phyloP scores from a whole-genome alignment of 2,888 invertebrate species.

The Trissolcus japonicus region DNA sequence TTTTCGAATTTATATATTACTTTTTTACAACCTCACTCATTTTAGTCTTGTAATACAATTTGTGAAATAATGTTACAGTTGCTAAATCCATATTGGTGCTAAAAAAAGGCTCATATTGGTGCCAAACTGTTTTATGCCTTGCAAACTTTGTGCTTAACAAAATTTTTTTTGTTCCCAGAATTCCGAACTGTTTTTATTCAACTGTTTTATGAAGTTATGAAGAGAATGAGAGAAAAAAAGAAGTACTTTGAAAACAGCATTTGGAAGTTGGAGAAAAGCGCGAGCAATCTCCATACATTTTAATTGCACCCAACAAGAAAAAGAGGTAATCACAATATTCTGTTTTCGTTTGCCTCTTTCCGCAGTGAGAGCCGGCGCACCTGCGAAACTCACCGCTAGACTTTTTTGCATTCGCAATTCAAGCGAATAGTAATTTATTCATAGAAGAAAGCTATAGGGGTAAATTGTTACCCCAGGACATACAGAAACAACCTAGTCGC shows the following conservation, averaged over 20 bases:
- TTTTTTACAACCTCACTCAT: too few species aligned
- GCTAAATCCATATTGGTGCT: too few species aligned
- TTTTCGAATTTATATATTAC: too few species aligned
- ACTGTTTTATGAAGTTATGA: too few species aligned
- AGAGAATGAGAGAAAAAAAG: too few species aligned
- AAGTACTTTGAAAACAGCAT: slow-evolving; percentile 1
- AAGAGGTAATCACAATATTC: slow-evolving; percentile 13
- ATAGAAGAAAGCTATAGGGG: slow-evolving; percentile 59
- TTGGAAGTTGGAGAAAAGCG: slow-evolving; percentile 3
- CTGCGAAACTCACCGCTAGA: slow-evolving; percentile 59
- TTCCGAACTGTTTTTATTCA: too few species aligned
- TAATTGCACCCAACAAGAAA: slow-evolving; percentile 21
- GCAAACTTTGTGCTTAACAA: neutral
- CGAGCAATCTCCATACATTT: slow-evolving; percentile 13
- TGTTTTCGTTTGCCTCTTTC: slow-evolving; percentile 31
- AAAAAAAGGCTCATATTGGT: too few species aligned
- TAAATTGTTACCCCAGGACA: slow-evolving; percentile 59
- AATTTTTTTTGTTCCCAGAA: too few species aligned
- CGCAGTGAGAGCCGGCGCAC: slow-evolving; percentile 60
- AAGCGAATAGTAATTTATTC: slow-evolving; percentile 64
- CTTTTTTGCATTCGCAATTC: slow-evolving; percentile 62
- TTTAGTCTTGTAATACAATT: too few species aligned
- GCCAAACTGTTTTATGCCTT: too few species aligned
- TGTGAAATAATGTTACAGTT: too few species aligned
- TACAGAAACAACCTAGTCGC: slow-evolving; percentile 28